Evolutionary conservation across 2,888 invertebrate genomes (phyloP).

Genomic region (Drosophila bunnanda): DNA sequence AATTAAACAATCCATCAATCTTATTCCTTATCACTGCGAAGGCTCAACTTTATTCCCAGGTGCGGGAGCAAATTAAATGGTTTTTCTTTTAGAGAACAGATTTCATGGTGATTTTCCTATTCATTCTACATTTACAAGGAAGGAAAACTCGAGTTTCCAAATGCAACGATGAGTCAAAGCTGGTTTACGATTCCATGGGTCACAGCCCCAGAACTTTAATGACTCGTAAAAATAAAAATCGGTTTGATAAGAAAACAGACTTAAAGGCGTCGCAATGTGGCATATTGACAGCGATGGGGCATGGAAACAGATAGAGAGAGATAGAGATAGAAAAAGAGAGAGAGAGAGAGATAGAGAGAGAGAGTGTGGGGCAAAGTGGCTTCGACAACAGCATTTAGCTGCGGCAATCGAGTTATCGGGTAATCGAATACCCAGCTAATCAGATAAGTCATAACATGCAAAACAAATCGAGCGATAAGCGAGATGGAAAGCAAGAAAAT

Average conservation of each 20-base stretch:
- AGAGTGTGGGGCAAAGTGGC: conserved; percentile 7
- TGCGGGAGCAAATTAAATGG: conserved; percentile 10
- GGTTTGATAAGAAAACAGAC: conserved; percentile 67
- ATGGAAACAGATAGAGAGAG: not conserved
- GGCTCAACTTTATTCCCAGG: not conserved
- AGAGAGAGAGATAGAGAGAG: not conserved
- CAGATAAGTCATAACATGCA: conserved; percentile 74
- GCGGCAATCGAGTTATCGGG: conserved; percentile 52
- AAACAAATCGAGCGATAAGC: conserved; percentile 73
- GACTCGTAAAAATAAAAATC: conserved; percentile 8
- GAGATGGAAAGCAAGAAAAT: conserved; percentile 21
- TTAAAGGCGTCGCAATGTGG: conserved; percentile 65
- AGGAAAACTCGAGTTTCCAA: not conserved
- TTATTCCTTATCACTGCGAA: conserved; percentile 7
- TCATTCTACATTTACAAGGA: not conserved
- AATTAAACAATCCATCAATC: conserved; percentile 29
- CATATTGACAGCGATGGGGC: conserved; percentile 43
- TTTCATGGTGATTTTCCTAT: conserved; percentile 27
- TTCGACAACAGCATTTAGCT: conserved; percentile 37
- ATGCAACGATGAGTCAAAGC: conserved; percentile 37
- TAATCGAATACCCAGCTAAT: conserved; percentile 63
- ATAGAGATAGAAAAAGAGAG: not conserved
- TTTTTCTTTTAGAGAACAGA: not conserved
- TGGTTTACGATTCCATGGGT: conserved; percentile 51
- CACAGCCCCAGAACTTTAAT: conserved; percentile 54